phyloP scores from a whole-genome alignment of 92 coral and sea anemone genomes.

The Metridium senile region DNA sequence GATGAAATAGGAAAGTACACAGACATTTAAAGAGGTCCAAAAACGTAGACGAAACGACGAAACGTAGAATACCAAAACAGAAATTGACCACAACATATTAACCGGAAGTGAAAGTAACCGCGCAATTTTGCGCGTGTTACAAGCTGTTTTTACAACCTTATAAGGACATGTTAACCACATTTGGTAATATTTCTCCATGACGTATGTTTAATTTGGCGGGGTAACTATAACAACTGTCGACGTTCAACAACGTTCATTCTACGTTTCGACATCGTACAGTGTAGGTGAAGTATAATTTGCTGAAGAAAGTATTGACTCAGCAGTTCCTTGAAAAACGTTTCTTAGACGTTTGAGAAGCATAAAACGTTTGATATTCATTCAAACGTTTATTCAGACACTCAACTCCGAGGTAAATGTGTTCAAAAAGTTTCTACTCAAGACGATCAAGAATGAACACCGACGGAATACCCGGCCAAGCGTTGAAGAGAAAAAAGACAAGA shows the following conservation, averaged over 20 bases:
- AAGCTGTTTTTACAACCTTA: conserved; percentile 10
- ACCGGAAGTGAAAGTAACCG: conserved; percentile 16
- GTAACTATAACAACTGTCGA: conserved; percentile 44
- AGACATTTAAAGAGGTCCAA: neutral
- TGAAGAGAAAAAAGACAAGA: conserved; percentile 67
- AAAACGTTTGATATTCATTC: conserved; percentile 3
- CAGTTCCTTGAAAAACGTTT: conserved; percentile 18
- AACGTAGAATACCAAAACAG: neutral
- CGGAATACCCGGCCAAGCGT: conserved; percentile 32
- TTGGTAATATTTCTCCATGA: conserved; percentile 8
- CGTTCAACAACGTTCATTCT: conserved; percentile 35
- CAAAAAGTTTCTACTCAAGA: conserved; percentile 24
- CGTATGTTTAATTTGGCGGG: conserved; percentile 31
- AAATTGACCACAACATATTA: neutral
- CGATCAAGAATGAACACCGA: conserved; percentile 48
- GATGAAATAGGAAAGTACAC: too few species aligned
- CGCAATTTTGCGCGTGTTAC: neutral
- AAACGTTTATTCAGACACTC: neutral
- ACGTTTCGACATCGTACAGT: conserved; percentile 15
- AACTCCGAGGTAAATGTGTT: conserved; percentile 28
- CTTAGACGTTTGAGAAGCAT: conserved; percentile 10
- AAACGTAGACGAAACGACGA: neutral
- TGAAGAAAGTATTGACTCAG: conserved; percentile 4
- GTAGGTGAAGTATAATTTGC: neutral
- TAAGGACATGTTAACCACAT: conserved; percentile 12